phyloP scores from a whole-genome alignment of 2,113 vertebrate genomes.

The Connochaetes taurinus region DNA sequence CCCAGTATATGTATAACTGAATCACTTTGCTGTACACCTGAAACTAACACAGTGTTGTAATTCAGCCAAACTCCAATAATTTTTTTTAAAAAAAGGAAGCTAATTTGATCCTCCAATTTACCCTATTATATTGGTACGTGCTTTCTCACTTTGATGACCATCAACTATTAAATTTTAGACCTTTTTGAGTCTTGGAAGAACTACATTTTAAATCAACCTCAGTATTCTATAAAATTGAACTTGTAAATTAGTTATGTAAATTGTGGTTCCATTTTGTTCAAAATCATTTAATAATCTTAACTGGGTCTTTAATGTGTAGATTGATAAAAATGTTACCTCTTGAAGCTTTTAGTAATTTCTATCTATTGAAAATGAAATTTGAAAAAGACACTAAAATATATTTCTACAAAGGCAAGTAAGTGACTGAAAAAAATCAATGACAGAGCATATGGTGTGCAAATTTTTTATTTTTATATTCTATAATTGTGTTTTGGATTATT shows the following conservation, averaged over 20 bases:
- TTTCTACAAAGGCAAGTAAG: not conserved
- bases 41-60: not conserved
- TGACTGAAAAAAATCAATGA: not conserved
- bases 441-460: not conserved
- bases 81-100: not conserved
- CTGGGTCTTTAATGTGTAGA: not conserved
- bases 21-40: not conserved
- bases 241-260: not conserved
- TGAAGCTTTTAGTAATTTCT: not conserved
- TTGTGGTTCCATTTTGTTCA: not conserved
- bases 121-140: not conserved
- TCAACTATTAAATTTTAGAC: not conserved
- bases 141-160: not conserved
- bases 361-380: slow-evolving; percentile 16
- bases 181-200: not conserved
- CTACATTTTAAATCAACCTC: not conserved
- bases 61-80: not conserved
- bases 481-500: not conserved
- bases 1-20: not conserved
- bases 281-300: not conserved
- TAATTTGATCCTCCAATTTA: not conserved
- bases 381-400: not conserved
- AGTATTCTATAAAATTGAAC: not conserved
- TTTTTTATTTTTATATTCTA: not conserved
- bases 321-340: not conserved